Conservation (phyloP, 64 coral and sea anemone genomes). For the Pocillopora damicornis region DNA sequence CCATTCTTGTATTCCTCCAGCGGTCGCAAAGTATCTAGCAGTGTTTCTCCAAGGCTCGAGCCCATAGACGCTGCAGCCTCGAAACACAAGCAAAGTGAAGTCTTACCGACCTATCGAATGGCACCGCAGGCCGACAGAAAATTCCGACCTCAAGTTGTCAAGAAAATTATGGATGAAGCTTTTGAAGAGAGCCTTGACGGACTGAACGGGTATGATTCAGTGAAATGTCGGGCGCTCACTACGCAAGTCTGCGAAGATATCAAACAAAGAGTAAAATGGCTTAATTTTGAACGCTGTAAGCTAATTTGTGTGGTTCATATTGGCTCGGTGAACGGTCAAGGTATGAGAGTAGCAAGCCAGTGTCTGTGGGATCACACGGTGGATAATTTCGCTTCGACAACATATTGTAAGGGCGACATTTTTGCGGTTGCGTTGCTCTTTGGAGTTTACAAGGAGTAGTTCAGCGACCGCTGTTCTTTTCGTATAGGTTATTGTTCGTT, state of each 20-base stretch:
- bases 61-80: not conserved
- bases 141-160: constrained; percentile 69
- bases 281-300: constrained; percentile 85
- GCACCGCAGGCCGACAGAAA: constrained; percentile 52
- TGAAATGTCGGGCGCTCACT: constrained; percentile 68
- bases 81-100: not conserved
- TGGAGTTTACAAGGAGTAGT: constrained; percentile 78
- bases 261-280: constrained; percentile 88
- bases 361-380: constrained; percentile 80
- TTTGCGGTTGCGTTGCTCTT: constrained; percentile 88
- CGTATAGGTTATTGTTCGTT: not conserved
- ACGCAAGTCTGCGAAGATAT: constrained; percentile 76
- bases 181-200: constrained; percentile 71
- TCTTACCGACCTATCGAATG: constrained; percentile 68
- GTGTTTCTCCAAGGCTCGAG: constrained; percentile 21
- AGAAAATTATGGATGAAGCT: constrained; percentile 72
- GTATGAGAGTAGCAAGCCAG: constrained; percentile 70
- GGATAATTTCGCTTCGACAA: constrained; percentile 80
- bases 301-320: constrained; percentile 82
- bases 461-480: not conserved
- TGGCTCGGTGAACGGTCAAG: constrained; percentile 79
- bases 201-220: constrained; percentile 58
- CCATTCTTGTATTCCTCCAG: constrained; percentile 36
- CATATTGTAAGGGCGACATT: constrained; percentile 62
- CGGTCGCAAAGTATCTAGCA: constrained; percentile 15